Evolutionary conservation across 2,888 invertebrate species (phyloP), one percentile per base, ranked within the genome.

Genomic region (Phlogophora meticulosa): DNA sequence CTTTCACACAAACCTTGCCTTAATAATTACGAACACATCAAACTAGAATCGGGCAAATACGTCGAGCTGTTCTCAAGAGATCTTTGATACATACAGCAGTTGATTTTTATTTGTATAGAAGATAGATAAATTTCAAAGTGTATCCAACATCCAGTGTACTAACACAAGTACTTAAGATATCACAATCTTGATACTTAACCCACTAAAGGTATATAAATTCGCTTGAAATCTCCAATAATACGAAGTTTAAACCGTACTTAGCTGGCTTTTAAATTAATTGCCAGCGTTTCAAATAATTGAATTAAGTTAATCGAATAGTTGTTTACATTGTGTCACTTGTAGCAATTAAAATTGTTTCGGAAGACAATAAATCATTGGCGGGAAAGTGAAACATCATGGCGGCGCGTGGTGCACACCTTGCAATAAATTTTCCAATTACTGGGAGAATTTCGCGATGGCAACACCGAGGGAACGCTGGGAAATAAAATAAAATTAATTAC

Each of bases 291-390:
- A 88, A 90, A 91, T 92, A 94, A 94, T 93, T 92, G 93, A 92
- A 94, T 94, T 94, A 94, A 93, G 93, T 93, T 94, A 94, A 95
- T 95, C 95, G 94, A 95, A 95, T 95, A 95, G 94, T 94, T 95
- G 94, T 95, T 95, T 95, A 95, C 95, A 95, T 88, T 88, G 92
- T 95, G 95, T 95, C 95, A 95, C 93, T 93, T 91, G 83, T 87
- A 90, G 93, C 94, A 95, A 95, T 95, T 95, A 95, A 95, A 94
- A 95, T 95, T 95, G 95, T 95, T 95, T 91, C 91, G 86, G 87
- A 89, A 92, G 91, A 90, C 91, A 87, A 94, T 95, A 95, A 95
- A 95, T 95, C 94, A 95, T 94, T 94, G 92, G 88, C 87, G 87
- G 86, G 92, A 94, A 93, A 95, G 94, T 95, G 95, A 95, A 95